Base-by-base conservation (phyloP, 2,797 vertebrate genomes). In the Pipistrellus pygmaeus region DNA sequence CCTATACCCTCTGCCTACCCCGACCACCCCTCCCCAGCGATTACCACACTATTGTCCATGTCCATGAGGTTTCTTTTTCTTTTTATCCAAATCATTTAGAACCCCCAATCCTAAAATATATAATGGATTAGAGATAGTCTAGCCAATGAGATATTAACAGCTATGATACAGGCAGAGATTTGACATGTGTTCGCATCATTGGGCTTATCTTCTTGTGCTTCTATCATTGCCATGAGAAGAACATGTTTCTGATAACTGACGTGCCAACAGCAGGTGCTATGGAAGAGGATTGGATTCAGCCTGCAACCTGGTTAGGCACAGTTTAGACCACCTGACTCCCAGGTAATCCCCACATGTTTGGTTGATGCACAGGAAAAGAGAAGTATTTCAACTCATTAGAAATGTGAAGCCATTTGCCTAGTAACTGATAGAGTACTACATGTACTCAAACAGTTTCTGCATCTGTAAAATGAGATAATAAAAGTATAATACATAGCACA, bases 1-100 rank as follows among this genome's bases (percentile, higher is more conserved):
- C 64, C n/a, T 17, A 32, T 66, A 32, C 15, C 15, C 15, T 32
- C 64, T 17, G 15, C 7, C n/a, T 66, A 18, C 64, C n/a, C n/a
- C 3, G 1, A n/a, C 30, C 6, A 2, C 1, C 2, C 60, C 14
- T 6, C 60, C 30, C 6, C 27, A 15, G 13, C 60, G 15, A n/a
- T 64, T n/a, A n/a, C 30, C n/a, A 4, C 64, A 32, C 64, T 32
- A 17, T n/a, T 66, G 64, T 66, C 15, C 15, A n/a, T 66, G 15
- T 66, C 64, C n/a, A 18, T 66, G 15, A 66, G 15, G 1, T 66
- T 18, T 66, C 14, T 32, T 64, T n/a, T n/a, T n/a, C 6, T n/a
- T 64, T 8, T n/a, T 15, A 5, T 8, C 14, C 30, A 14, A 30
- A 64, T 64, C n/a, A 30, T 66, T 32, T n/a, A 3, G 15, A n/a